Evolutionary conservation across 1,140 invertebrate genomes (phyloP).

Genomic region (Saccostrea glomerata): DNA sequence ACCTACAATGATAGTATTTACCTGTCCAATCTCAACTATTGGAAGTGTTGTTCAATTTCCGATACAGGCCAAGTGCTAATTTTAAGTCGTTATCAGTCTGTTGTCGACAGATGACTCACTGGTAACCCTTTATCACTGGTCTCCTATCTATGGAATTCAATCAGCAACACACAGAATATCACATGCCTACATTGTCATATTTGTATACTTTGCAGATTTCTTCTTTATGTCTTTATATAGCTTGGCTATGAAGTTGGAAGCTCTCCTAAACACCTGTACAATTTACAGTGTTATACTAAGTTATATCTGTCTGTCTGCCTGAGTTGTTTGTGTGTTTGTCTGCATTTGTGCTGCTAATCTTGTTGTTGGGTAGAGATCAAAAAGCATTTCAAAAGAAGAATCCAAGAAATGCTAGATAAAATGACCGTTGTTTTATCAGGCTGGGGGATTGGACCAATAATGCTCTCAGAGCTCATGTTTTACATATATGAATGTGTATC

Average conservation of each 20-base stretch:
- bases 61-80: conserved; percentile 33
- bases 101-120: conserved; percentile 17
- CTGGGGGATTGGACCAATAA: background rate
- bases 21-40: conserved; percentile 17
- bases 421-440: background rate
- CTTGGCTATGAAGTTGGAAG: background rate
- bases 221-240: background rate
- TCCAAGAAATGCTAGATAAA: background rate
- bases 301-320: background rate
- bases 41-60: conserved; percentile 24
- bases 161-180: conserved; percentile 27
- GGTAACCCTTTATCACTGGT: background rate
- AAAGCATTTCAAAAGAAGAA: background rate
- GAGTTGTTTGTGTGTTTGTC: conserved; percentile 30
- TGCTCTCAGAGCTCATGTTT: background rate
- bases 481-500: background rate
- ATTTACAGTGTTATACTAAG: background rate
- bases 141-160: conserved; percentile 30
- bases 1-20: conserved; percentile 34
- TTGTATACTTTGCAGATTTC: conserved; percentile 5
- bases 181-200: conserved; percentile 4
- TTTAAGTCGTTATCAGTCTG: background rate
- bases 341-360: background rate
- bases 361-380: conserved; percentile 3
- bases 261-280: background rate